phyloP scores from a whole-genome alignment of 64 coral and sea anemone species.

The Hydrozoanthus tunicans region DNA sequence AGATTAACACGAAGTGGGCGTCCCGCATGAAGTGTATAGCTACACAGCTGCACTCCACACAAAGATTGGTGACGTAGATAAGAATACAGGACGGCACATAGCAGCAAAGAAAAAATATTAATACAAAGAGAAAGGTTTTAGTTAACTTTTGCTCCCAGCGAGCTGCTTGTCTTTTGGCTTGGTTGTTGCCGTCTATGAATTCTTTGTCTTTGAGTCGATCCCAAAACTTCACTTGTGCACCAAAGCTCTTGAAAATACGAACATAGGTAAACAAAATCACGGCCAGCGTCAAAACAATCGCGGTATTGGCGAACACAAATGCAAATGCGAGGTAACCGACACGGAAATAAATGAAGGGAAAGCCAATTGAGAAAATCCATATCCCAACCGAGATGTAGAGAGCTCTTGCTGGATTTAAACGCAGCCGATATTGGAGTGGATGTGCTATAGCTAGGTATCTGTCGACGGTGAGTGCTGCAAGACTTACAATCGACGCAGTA shows the following conservation, averaged over 20 bases:
- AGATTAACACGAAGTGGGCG: conserved; percentile 73
- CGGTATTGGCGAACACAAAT: conserved; percentile 80
- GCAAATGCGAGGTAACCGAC: conserved; percentile 71
- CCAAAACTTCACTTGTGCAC: conserved; percentile 60
- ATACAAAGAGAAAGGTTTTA: conserved; percentile 76
- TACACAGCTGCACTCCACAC: conserved; percentile 67
- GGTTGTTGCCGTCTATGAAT: not conserved
- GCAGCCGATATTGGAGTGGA: conserved; percentile 65
- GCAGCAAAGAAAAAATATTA: conserved; percentile 73
- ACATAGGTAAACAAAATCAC: conserved; percentile 81
- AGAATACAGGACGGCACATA: conserved; percentile 70
- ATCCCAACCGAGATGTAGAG: conserved; percentile 58
- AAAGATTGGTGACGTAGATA: conserved; percentile 85
- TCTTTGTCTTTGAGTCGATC: conserved; percentile 58
- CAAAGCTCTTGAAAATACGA: conserved; percentile 71
- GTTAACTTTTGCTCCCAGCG: conserved; percentile 81
- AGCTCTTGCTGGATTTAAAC: conserved; percentile 63
- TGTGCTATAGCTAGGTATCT: conserved; percentile 73
- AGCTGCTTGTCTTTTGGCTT: conserved; percentile 67
- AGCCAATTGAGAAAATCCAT: conserved; percentile 72
- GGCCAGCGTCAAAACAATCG: conserved; percentile 66
- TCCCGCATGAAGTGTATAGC: conserved; percentile 72
- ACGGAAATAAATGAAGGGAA: conserved; percentile 70
- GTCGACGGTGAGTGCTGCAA: conserved; percentile 87
- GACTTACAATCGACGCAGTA: conserved; percentile 85